Conservation (phyloP, 2,797 vertebrate genomes). For the Heterohyrax brucei region DNA sequence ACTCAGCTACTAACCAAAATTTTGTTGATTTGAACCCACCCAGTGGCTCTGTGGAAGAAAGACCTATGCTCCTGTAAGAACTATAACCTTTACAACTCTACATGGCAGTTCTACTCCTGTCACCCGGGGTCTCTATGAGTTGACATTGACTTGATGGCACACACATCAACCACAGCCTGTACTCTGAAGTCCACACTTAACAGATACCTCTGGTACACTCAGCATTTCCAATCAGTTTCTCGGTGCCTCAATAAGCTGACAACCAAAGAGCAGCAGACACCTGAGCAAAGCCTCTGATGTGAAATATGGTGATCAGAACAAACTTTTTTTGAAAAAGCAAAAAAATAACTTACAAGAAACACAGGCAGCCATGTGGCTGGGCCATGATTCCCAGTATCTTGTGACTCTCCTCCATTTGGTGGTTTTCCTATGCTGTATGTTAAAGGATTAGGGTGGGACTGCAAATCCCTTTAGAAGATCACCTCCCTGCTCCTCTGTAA, state of each 20-base stretch:
- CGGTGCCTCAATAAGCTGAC: not conserved
- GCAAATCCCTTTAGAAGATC: no score
- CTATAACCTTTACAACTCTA: not conserved
- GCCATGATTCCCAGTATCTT: no score
- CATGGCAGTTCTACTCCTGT: not conserved
- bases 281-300: not conserved
- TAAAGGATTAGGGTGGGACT: no score
- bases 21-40: not conserved
- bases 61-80: not conserved
- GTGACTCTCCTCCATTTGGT: no score
- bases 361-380: not conserved
- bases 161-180: not conserved
- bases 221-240: not conserved
- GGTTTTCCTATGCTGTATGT: no score
- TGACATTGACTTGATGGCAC: not conserved
- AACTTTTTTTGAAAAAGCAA: not conserved
- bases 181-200: not conserved
- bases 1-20: not conserved
- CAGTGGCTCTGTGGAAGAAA: not conserved
- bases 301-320: constrained; percentile 32
- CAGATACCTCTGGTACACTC: not conserved
- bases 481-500: no score
- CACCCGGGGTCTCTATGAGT: not conserved
- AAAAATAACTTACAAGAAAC: constrained; percentile 4
- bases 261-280: not conserved